Evolutionary conservation across 2,888 invertebrate species (phyloP).

Genomic region (Plebejus anna): DNA sequence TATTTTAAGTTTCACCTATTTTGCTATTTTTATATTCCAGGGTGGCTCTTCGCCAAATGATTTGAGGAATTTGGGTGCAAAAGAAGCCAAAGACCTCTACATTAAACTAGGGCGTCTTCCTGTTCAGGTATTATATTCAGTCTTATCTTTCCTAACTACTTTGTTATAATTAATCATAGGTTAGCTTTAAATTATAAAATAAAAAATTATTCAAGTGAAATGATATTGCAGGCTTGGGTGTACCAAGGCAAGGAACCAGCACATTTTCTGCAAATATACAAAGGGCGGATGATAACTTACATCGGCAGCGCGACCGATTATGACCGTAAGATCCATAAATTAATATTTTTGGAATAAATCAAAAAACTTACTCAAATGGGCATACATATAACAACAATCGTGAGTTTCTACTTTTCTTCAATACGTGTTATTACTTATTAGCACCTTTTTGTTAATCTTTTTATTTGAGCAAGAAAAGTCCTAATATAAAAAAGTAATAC

Average conservation of each 20-base stretch:
- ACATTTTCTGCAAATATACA: slow-evolving; percentile 94
- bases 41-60: slow-evolving; percentile 87
- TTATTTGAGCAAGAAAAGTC: not conserved
- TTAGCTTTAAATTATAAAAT: not conserved
- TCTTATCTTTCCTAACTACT: not conserved
- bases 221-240: slow-evolving; percentile 82
- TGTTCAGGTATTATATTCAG: slow-evolving; percentile 57
- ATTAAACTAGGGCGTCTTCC: slow-evolving; percentile 72
- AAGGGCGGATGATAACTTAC: slow-evolving; percentile 90
- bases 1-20: not conserved
- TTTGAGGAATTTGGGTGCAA: slow-evolving; percentile 85
- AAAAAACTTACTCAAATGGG: not conserved
- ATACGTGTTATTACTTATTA: not conserved
- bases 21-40: slow-evolving; percentile 63
- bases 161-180: no score
- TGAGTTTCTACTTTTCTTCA: not conserved
- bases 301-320: slow-evolving; percentile 83
- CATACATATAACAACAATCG: not conserved
- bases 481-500: not conserved
- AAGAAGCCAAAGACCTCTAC: slow-evolving; percentile 80
- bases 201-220: not conserved
- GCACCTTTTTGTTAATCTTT: not conserved
- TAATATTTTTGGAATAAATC: not conserved
- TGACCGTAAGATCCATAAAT: slow-evolving; percentile 74
- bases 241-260: slow-evolving; percentile 94